Percentiles rank a stretch among this genome's conserved stretches.
Conservation (phyloP, 2,113 vertebrate genomes). For the Aspiorhynchus laticeps region DNA sequence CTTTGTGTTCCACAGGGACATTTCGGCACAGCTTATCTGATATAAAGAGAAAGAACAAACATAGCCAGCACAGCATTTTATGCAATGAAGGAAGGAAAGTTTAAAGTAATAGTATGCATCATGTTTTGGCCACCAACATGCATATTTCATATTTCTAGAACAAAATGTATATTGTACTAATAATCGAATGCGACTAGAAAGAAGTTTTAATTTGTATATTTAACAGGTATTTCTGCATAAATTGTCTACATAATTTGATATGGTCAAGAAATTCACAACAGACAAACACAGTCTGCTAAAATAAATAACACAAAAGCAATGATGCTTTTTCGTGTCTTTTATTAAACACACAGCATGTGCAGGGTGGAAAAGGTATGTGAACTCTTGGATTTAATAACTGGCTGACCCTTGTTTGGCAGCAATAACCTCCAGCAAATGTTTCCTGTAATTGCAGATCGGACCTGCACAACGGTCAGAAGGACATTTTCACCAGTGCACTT, state of each 20-base stretch:
- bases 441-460: not conserved
- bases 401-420: not conserved
- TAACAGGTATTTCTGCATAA: not conserved
- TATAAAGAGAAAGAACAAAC: conserved; percentile 67
- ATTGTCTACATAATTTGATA: not conserved
- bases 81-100: not conserved
- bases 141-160: not conserved
- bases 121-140: not conserved
- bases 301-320: not conserved
- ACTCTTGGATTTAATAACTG: conserved; percentile 21
- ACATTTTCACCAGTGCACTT: conserved; percentile 8
- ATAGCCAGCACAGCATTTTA: conserved; percentile 66
- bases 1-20: conserved; percentile 69
- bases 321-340: not conserved
- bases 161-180: not conserved
- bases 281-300: not conserved
- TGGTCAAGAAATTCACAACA: not conserved
- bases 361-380: not conserved
- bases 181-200: not conserved
- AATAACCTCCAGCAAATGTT: not conserved
- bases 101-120: not conserved
- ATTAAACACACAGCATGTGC: not conserved
- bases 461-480: not conserved
- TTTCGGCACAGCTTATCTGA: conserved; percentile 65
- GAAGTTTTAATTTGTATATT: not conserved